Conservation (phyloP, 1,140 invertebrate species). For the Ips nitidus region DNA sequence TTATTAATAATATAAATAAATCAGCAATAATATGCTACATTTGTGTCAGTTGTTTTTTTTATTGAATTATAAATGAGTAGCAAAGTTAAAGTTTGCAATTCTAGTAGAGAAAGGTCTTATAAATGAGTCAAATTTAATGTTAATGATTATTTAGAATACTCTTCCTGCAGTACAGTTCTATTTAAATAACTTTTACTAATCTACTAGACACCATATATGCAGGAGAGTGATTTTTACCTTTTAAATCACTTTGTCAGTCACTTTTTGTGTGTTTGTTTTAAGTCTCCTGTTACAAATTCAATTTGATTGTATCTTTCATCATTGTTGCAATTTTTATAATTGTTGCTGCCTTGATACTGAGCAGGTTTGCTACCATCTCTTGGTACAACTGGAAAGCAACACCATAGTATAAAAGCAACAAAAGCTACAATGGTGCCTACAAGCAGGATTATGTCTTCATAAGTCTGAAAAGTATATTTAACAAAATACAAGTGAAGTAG, state of each 20-base stretch:
- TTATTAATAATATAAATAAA: no score
- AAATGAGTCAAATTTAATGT: no score
- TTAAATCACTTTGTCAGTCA: not conserved
- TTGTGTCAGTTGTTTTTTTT: no score
- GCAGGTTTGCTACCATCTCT: slow-evolving; percentile 51
- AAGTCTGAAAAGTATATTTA: slow-evolving; percentile 52
- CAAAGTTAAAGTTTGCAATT: no score
- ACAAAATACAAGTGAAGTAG: not conserved
- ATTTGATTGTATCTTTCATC: slow-evolving; percentile 27
- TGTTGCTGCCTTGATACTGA: slow-evolving; percentile 6
- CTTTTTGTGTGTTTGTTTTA: slow-evolving; percentile 8
- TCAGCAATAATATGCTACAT: no score
- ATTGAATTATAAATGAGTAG: no score
- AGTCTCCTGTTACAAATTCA: slow-evolving; percentile 4
- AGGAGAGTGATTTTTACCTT: no score
- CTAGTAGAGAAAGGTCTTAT: no score
- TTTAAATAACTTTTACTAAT: no score
- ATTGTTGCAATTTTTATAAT: slow-evolving; percentile 21
- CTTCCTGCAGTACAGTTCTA: no score
- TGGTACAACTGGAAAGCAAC: slow-evolving; percentile 64
- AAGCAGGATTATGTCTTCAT: slow-evolving; percentile 64
- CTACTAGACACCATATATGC: no score
- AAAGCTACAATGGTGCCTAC: slow-evolving; percentile 65
- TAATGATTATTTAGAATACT: no score
- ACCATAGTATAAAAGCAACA: slow-evolving; percentile 64